These are phyloP conservation scores for Nerophis ophidion DNA, from an alignment of 2,113 vertebrate genomes.

Conservation along the genomic window DNA sequence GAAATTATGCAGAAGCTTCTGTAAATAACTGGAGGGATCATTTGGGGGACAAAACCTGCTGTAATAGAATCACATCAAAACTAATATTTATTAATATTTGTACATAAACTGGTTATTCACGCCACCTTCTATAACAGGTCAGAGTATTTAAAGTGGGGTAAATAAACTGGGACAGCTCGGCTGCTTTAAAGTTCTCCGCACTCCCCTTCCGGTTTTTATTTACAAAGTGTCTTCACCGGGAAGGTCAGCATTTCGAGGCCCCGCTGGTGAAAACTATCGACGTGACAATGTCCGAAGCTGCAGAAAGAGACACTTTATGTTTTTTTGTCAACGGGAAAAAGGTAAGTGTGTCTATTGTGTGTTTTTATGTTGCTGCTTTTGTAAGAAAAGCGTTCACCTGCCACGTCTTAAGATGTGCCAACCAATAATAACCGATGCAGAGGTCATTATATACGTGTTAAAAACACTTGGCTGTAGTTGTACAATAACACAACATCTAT, in stretches of 20 bases:
- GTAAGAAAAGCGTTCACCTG: neutral
- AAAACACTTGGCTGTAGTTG: too few species aligned
- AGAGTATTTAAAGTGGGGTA: too few species aligned
- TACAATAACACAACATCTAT: too few species aligned
- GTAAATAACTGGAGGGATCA: neutral
- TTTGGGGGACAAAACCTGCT: neutral
- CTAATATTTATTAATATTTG: too few species aligned
- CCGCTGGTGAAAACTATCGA: neutral
- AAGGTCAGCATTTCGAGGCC: neutral
- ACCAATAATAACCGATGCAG: too few species aligned
- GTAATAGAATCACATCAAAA: neutral
- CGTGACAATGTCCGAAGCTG: conserved; percentile 19
- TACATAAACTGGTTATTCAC: too few species aligned
- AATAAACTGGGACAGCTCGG: too few species aligned
- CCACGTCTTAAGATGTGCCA: too few species aligned
- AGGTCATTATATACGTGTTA: too few species aligned
- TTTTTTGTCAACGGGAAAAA: conserved; percentile 54
- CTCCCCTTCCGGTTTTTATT: conserved; percentile 14
- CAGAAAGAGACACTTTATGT: conserved; percentile 18
- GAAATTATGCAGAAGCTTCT: too few species aligned
- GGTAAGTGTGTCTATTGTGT: neutral
- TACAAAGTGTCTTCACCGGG: neutral
- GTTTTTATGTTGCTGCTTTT: neutral
- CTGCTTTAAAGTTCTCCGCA: neutral
- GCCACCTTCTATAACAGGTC: too few species aligned